These are phyloP conservation scores for Eristalis pertinax DNA, from an alignment of 2,888 invertebrate genomes.

Conservation along the genomic window DNA sequence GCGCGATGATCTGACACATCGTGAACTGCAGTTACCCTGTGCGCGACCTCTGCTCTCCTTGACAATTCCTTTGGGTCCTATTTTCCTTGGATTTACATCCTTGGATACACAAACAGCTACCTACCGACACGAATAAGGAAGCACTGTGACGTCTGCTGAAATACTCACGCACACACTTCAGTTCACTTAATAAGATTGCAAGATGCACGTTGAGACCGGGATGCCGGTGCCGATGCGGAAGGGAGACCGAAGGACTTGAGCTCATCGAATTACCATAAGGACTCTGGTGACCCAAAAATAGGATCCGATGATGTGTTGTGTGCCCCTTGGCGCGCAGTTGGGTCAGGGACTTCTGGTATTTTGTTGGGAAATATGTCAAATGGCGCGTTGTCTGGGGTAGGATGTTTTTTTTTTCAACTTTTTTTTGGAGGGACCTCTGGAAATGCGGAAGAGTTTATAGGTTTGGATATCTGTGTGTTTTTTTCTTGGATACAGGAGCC, in stretches of 20 bases:
- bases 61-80: conserved; percentile 56
- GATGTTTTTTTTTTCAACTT: conserved; percentile 18
- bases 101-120: conserved; percentile 67
- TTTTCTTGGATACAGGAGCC: conserved; percentile 30
- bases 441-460: conserved; percentile 67
- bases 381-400: conserved; percentile 60
- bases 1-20: conserved; percentile 33
- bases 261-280: conserved; percentile 72
- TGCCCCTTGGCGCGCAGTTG: conserved; percentile 56
- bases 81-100: conserved; percentile 56
- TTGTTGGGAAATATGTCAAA: conserved; percentile 67
- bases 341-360: conserved; percentile 63
- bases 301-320: conserved; percentile 57
- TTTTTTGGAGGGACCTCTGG: conserved; percentile 48
- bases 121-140: conserved; percentile 31
- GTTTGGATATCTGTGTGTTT: conserved; percentile 1
- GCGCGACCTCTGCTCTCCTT: conserved; percentile 35
- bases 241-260: conserved; percentile 20
- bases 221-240: conserved; percentile 40
- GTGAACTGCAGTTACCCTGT: conserved; percentile 47
- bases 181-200: conserved; percentile 58
- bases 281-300: conserved; percentile 70
- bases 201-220: conserved; percentile 38
- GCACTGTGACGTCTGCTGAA: conserved; percentile 6
- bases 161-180: conserved; percentile 23